These are phyloP conservation scores for Brienomyrus longianalis DNA, from an alignment of 2,113 vertebrate genomes.

Conservation along the genomic window DNA sequence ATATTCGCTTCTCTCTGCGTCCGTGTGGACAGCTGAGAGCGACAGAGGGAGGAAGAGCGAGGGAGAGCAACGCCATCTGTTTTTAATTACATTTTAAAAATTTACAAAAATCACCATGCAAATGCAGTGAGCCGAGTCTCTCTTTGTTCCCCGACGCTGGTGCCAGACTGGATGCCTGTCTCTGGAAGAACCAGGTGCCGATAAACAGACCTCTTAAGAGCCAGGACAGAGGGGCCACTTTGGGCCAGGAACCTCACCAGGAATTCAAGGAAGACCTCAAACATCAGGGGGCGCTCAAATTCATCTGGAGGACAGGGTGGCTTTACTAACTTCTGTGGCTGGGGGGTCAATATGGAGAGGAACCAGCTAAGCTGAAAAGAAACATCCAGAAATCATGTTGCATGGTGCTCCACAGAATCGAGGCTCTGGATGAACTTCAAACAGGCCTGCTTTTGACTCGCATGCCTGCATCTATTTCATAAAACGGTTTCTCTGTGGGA, in stretches of 20 bases:
- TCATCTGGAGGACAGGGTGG: not conserved
- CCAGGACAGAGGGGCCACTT: not conserved
- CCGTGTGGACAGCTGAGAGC: not conserved
- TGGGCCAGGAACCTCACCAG: not conserved
- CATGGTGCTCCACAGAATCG: not conserved
- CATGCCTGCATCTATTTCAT: not conserved
- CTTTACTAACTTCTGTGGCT: not conserved
- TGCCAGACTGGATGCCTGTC: not conserved
- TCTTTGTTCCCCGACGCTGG: not conserved
- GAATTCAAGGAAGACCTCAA: not conserved
- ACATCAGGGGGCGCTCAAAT: not conserved
- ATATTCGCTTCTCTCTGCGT: not conserved
- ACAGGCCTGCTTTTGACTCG: not conserved
- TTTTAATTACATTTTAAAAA: conserved; percentile 15
- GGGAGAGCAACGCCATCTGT: conserved; percentile 10
- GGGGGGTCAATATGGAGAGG: not conserved
- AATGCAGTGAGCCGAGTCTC: not conserved
- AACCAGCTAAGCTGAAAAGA: not conserved
- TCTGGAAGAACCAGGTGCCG: not conserved
- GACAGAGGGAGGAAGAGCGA: not conserved
- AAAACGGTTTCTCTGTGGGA: not conserved
- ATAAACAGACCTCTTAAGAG: not conserved
- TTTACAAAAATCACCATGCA: conserved; percentile 9
- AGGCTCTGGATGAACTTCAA: not conserved
- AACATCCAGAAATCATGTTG: not conserved